These are phyloP conservation scores for Melanaphis sacchari DNA, from an alignment of 1,140 invertebrate species.

Conservation along the genomic window DNA sequence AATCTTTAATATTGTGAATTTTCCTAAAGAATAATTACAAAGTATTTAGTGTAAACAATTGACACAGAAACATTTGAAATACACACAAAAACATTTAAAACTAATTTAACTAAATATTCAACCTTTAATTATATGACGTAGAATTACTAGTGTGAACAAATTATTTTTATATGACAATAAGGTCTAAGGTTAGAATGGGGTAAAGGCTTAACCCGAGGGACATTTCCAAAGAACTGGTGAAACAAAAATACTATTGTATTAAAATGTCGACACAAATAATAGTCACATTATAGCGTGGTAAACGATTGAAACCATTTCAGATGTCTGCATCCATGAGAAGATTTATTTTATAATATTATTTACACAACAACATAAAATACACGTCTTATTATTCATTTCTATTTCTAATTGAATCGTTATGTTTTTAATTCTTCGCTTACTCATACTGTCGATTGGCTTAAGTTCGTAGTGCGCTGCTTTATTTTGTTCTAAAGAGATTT, in stretches of 20 bases:
- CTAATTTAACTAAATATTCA: neutral
- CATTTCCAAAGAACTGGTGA: neutral
- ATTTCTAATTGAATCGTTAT: slow-evolving; percentile 7
- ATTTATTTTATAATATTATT: neutral
- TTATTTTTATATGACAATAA: neutral
- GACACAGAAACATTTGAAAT: neutral
- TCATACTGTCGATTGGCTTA: neutral
- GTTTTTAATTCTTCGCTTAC: neutral
- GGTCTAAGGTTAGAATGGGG: neutral
- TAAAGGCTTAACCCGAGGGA: neutral
- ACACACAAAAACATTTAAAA: neutral
- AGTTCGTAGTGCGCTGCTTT: neutral
- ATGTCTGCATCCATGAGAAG: neutral
- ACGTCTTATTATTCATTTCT: neutral
- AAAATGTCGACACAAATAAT: slow-evolving; percentile 33
- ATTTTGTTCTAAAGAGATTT: neutral
- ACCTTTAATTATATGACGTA: slow-evolving; percentile 19
- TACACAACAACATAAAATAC: neutral
- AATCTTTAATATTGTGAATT: neutral
- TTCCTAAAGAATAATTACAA: neutral
- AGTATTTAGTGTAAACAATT: neutral
- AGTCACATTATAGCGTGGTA: neutral
- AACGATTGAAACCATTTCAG: slow-evolving; percentile 12
- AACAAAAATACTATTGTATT: slow-evolving; percentile 39
- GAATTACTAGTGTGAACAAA: slow-evolving; percentile 20